Evolutionary conservation across 2,113 vertebrate genomes (phyloP), one percentile per base, ranked within the genome.

Genomic region (Anseranas semipalmata): DNA sequence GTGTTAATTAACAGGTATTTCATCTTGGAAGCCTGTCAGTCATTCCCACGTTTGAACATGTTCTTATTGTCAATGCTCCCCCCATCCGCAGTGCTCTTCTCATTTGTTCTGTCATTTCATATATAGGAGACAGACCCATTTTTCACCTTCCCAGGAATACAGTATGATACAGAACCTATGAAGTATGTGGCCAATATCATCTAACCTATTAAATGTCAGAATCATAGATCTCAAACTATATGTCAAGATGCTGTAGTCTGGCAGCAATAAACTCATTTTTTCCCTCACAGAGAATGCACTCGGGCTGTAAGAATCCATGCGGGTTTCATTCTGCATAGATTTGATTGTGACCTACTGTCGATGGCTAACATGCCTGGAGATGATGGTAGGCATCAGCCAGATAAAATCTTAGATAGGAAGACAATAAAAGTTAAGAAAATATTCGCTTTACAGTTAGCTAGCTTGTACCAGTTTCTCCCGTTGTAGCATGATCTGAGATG

Each of bases 201-300:
- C 97, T 97, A 96, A 96, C 95, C 96, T 97, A 98, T 97, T 98
- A 98, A 98, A 98, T 98, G 98, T 98, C 98, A 98, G 97, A 98
- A 96, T 96, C 97, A 87, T 96, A 96, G 93, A 97, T 97, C 96
- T 98, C 93, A 95, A 96, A 94, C 91, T 90, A 77, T 91, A 97
- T 97, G 96, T 96, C 96, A 98, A 91, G 94, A 96, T 94, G 92
- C 85, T 85, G 30, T 43, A 83, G 82, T 89, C 90, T 84, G 84
- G 95, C 87, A 96, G 94, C 89, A 93, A 94, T 86, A 89, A 97
- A 94, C 94, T 92, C 77, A 85, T 96, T 96, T 92, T 68, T 30
- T 43, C 80, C 75, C 81, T 91, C 79, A 59, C 2, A 83, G 86
- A 85, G 77, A 96, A 94, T 18, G 81, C 58, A 85, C 60, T 93